Evolutionary conservation across 2,888 invertebrate species (phyloP), one percentile per base, ranked within the genome.

Genomic region (Fissipunctia ypsillon): DNA sequence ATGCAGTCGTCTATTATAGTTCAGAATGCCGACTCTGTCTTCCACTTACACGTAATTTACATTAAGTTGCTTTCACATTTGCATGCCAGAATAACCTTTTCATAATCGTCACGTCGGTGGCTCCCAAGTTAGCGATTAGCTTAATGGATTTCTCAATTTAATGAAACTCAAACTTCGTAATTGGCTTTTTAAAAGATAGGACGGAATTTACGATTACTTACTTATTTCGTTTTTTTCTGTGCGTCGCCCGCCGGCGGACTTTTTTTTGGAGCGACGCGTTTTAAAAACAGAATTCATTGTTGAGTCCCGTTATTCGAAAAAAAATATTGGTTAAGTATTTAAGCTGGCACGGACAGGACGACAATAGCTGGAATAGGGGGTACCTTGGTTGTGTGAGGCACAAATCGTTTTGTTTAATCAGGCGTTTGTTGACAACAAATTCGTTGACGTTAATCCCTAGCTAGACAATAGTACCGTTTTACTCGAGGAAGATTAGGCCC

Each of bases 371-470:
- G 89, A 91, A 89, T 88, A 89, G 90, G 92, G 94, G 94, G 94
- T 93, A 91, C 91, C 90, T 90, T 84, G 83, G 88, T 87, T 88
- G 90, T 88, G 85, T 90, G 91, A 91, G 91, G 91, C 88, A 90
- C 90, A 92, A 93, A 92, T 93, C 94, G 94, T 94, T 94, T 94
- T 96, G 94, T 96, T 95, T 96, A 95, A 94, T 94, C 95, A 94
- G 93, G 94, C 95, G 94, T 95, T 94, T 94, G 95, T 95, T 94
- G 95, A 94, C 95, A 94, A 95, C 94, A 93, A 95, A 93, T 95
- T 94, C 93, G 94, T 95, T 95, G 96, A 96, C 96, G 94, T 91
- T 96, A 96, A 96, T 96, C 96, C 95, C 90, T 87, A 93, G 92
- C 90, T 87, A 93, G 92, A 96, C 95, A 96, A 96, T 96, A 90